Evolutionary conservation across 2,113 vertebrate species (phyloP).

Genomic region (Actenoides hombroni): DNA sequence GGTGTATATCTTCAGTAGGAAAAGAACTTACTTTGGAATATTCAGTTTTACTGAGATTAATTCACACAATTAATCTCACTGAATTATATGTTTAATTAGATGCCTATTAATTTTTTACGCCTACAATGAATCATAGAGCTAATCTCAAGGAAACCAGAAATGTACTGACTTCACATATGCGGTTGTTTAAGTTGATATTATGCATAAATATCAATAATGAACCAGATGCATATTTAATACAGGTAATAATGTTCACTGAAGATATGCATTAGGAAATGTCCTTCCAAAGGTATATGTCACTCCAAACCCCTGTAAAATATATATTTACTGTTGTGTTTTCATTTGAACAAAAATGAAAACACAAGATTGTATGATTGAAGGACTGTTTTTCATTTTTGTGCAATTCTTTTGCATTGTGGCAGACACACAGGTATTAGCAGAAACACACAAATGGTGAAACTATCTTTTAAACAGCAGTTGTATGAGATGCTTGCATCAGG

Average conservation of each 20-base stretch:
- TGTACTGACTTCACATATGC: slow-evolving; percentile 11
- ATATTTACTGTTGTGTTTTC: neutral
- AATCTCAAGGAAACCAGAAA: slow-evolving; percentile 44
- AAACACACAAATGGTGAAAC: neutral
- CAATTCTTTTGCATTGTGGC: neutral
- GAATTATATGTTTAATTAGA: slow-evolving; percentile 67
- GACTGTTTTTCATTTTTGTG: neutral
- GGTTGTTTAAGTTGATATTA: neutral
- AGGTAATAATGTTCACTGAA: neutral
- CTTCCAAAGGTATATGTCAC: neutral
- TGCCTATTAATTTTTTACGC: slow-evolving; percentile 55
- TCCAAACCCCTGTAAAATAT: neutral
- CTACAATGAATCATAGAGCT: slow-evolving; percentile 4
- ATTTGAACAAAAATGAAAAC: neutral
- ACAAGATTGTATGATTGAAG: neutral
- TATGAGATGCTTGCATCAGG: neutral
- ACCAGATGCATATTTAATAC: neutral
- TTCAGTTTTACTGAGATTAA: slow-evolving; percentile 55
- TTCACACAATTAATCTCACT: slow-evolving; percentile 51
- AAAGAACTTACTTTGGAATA: slow-evolving; percentile 15
- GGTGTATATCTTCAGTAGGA: neutral
- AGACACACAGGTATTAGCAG: neutral
- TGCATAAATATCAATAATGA: slow-evolving; percentile 1
- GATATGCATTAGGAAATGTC: neutral
- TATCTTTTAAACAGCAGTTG: neutral